phyloP scores from a whole-genome alignment of 2,888 invertebrate genomes.

The Ommatoiulus sabulosus region DNA sequence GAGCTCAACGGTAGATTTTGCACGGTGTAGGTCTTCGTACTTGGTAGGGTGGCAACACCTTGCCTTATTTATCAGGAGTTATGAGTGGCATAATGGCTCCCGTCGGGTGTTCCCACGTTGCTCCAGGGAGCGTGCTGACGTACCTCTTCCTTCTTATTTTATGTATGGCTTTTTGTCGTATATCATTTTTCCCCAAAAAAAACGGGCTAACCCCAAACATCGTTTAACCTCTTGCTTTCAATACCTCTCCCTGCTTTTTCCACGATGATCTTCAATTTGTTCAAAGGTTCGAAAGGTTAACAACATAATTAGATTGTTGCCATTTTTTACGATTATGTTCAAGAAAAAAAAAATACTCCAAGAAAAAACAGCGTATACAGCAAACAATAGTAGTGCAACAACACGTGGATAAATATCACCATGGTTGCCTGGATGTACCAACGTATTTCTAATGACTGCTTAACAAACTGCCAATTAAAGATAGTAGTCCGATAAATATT shows the following conservation, averaged over 20 bases:
- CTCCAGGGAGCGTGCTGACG: constrained; percentile 15
- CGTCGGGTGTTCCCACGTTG: constrained; percentile 1
- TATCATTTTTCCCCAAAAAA: constrained; percentile 38
- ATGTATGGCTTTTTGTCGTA: neutral
- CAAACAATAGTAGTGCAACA: neutral
- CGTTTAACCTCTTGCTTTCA: constrained; percentile 42
- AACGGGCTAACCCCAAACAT: neutral
- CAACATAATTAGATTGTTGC: constrained; percentile 53
- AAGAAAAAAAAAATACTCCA: neutral
- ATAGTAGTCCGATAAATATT: neutral
- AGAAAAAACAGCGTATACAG: neutral
- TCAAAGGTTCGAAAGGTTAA: constrained; percentile 53
- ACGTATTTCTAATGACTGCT: neutral
- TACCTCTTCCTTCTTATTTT: neutral
- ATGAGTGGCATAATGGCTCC: constrained; percentile 41
- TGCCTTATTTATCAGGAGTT: constrained; percentile 16
- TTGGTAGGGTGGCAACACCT: neutral
- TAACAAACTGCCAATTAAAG: neutral
- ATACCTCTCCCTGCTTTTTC: constrained; percentile 38
- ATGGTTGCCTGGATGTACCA: neutral
- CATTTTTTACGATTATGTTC: constrained; percentile 37
- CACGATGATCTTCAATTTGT: constrained; percentile 47
- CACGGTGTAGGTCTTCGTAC: neutral
- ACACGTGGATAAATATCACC: neutral
- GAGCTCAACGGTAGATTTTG: neutral